Evolutionary conservation across 2,888 invertebrate genomes (phyloP).

Genomic region (Choristoneura rosaceana): DNA sequence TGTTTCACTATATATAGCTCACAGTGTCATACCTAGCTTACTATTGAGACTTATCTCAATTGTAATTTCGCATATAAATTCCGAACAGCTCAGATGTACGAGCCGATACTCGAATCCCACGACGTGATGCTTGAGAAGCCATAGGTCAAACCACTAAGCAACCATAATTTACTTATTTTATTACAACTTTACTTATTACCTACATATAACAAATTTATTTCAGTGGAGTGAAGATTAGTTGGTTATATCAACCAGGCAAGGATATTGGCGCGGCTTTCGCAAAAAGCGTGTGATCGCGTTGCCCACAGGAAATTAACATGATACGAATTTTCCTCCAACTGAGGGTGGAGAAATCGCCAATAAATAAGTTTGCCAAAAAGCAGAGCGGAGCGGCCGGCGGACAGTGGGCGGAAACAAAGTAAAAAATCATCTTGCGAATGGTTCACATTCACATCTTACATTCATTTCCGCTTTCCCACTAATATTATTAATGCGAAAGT

Average conservation of each 20-base stretch:
- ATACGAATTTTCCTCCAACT: slow-evolving; percentile 72
- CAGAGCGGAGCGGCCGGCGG: slow-evolving; percentile 57
- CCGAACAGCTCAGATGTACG: no score
- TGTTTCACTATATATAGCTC: no score
- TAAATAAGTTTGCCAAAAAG: slow-evolving; percentile 82
- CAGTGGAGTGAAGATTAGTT: neutral
- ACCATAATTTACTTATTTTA: no score
- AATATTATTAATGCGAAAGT: no score
- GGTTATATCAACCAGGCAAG: slow-evolving; percentile 22
- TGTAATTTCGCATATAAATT: no score
- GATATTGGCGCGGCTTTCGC: slow-evolving; percentile 22
- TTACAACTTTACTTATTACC: neutral
- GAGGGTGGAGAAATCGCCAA: slow-evolving; percentile 69
- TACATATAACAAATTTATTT: neutral
- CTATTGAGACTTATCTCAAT: no score
- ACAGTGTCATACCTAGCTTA: no score
- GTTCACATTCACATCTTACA: slow-evolving; percentile 44
- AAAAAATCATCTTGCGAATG: slow-evolving; percentile 68
- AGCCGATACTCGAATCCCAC: no score
- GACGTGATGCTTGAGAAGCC: no score
- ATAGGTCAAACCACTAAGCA: no score
- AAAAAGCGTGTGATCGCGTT: slow-evolving; percentile 47
- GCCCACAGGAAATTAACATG: slow-evolving; percentile 81
- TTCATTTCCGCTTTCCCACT: neutral
- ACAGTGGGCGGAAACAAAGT: slow-evolving; percentile 67